These are phyloP conservation scores for Orcinus orca DNA, from an alignment of 2,113 vertebrate genomes.

Conservation along the genomic window DNA sequence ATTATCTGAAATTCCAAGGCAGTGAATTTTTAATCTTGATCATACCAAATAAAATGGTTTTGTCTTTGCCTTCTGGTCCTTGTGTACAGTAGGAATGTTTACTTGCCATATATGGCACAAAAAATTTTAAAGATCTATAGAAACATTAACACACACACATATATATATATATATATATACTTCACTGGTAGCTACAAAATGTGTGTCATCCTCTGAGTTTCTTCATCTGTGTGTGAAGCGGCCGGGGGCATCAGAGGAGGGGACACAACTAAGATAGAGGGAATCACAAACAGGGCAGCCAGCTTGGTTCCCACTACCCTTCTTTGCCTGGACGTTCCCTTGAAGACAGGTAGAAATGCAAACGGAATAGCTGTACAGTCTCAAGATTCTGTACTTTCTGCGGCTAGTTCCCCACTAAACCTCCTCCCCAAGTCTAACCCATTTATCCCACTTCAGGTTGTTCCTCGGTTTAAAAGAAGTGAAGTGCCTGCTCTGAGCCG, in stretches of 20 bases:
- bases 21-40: background rate
- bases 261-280: fast-evolving
- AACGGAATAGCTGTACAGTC: too few relatives aligned
- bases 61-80: background rate
- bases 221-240: background rate
- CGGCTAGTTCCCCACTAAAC: background rate
- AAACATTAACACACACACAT: background rate
- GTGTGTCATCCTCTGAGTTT: background rate
- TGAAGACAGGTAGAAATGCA: background rate
- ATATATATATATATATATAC: background rate
- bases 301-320: background rate
- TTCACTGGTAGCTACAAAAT: background rate
- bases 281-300: background rate
- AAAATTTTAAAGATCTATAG: background rate
- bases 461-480: background rate
- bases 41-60: background rate
- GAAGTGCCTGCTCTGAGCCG: background rate
- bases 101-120: background rate
- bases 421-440: background rate
- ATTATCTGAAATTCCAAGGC: background rate
- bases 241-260: background rate
- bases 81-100: background rate
- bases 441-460: background rate
- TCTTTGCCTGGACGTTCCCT: background rate
- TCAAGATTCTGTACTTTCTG: background rate